Conservation (phyloP, 2,113 vertebrate genomes). For the Lepisosteus oculatus region DNA sequence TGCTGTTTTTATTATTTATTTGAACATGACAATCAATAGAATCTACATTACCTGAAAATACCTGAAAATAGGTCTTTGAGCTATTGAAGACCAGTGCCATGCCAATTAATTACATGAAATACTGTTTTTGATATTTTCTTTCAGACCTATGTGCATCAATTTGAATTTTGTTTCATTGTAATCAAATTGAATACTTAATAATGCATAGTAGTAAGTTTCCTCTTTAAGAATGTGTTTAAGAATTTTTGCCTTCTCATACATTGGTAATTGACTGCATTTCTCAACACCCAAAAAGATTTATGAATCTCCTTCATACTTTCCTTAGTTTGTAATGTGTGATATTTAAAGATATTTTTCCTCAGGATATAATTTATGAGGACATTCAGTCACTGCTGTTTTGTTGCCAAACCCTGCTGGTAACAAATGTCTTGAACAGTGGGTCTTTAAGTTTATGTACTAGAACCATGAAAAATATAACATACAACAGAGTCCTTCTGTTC, state of each 20-base stretch:
- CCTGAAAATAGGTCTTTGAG: too few species aligned
- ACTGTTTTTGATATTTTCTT: too few species aligned
- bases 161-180: too few species aligned
- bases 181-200: not conserved
- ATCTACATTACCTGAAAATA: too few species aligned
- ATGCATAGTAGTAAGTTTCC: not conserved
- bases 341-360: constrained; percentile 33
- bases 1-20: too few species aligned
- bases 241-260: constrained; percentile 14
- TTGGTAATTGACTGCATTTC: constrained; percentile 19
- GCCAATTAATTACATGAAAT: too few species aligned
- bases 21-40: too few species aligned
- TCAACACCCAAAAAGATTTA: constrained; percentile 21
- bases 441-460: constrained; percentile 27
- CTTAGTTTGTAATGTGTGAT: constrained; percentile 31
- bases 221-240: not conserved
- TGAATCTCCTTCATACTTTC: constrained; percentile 25
- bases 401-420: constrained; percentile 30
- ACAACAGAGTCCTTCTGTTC: constrained; percentile 24
- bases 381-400: constrained; percentile 26
- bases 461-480: constrained; percentile 28
- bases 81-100: too few species aligned
- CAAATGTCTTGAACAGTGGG: constrained; percentile 24
- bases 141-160: too few species aligned
- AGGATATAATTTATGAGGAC: constrained; percentile 31